Evolutionary conservation across 2,797 vertebrate genomes (phyloP).

Genomic region (Aeoliscus strigatus): DNA sequence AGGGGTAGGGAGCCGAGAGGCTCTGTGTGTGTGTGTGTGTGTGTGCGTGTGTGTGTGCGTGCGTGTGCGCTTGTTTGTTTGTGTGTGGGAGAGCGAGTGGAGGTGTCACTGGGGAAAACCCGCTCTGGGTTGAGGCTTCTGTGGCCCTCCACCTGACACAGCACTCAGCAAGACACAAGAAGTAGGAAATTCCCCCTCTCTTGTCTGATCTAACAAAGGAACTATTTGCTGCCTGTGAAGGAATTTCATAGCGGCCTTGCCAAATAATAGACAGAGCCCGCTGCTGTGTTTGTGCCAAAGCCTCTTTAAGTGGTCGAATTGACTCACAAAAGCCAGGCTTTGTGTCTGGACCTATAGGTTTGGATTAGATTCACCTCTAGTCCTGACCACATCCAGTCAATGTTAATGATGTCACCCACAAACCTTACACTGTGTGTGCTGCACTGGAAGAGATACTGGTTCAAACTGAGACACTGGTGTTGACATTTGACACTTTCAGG

Average conservation of each 20-base stretch:
- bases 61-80: slow-evolving; percentile 2
- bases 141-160: slow-evolving; percentile 65
- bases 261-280: slow-evolving; percentile 5
- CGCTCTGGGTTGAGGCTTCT: slow-evolving; percentile 61
- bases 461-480: too few species aligned
- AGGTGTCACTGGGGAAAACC: slow-evolving; percentile 57
- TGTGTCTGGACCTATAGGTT: too few species aligned
- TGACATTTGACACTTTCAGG: too few species aligned
- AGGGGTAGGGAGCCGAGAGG: slow-evolving; percentile 9
- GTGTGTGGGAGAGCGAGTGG: not conserved
- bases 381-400: too few species aligned
- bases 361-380: too few species aligned
- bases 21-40: slow-evolving; percentile 2
- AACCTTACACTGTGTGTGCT: too few species aligned
- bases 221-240: slow-evolving; percentile 55
- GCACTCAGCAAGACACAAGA: slow-evolving; percentile 37
- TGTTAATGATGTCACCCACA: too few species aligned
- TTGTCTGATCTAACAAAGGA: slow-evolving; percentile 56
- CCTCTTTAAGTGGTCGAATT: not conserved
- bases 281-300: slow-evolving; percentile 3
- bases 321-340: too few species aligned
- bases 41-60: slow-evolving; percentile 11
- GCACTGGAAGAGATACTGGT: too few species aligned
- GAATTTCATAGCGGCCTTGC: slow-evolving; percentile 34
- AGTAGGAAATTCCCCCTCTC: slow-evolving; percentile 65